Base-by-base conservation (phyloP, 2,797 vertebrate species). In the Gymnopithys bicolor region DNA sequence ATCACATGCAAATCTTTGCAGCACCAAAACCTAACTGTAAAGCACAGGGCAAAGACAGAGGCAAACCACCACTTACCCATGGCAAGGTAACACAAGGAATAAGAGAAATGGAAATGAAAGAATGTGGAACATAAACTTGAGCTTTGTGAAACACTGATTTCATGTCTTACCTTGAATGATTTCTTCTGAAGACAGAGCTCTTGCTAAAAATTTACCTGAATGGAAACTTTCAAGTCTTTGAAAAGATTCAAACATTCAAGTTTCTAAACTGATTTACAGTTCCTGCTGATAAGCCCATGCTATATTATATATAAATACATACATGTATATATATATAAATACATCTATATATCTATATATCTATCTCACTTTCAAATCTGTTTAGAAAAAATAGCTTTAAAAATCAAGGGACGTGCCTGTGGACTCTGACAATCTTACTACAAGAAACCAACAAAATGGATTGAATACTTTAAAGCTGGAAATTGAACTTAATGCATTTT, bases 161-260 rank as follows among this genome's bases (percentile, higher is more conserved):
- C 64, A 81, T 81, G 55, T 94, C 98, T 98, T 98, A 98, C 98
- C 98, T 98, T 97, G 82, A 96, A 92, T 80, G 82, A 93, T 93
- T 91, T 94, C 96, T 96, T 97, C 97, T 98, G 95, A 98, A 97
- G 95, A 97, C 63, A 97, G 92, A 98, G 88, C 70, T 97, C 96
- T 97, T 97, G 95, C 97, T 94, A 96, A 95, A 96, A 96, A 96
- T 97, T 95, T 97, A 97, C 97, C 97, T 95, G 78, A 97, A 95
- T 91, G 81, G 94, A 97, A 97, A 97, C 68, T 95, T 96, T 92
- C 63, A 97, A 70, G 39, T 87, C 73, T 88, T 96, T 97, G 91
- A 81, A 93, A 92, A 95, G 77, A 86, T 64, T 78, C 49, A 89
- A 89, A 96, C 41, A 59, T 80, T 78, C 49, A 79, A 51, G 43